These are phyloP conservation scores for Perca flavescens DNA, from an alignment of 2,113 vertebrate species.

Conservation along the genomic window DNA sequence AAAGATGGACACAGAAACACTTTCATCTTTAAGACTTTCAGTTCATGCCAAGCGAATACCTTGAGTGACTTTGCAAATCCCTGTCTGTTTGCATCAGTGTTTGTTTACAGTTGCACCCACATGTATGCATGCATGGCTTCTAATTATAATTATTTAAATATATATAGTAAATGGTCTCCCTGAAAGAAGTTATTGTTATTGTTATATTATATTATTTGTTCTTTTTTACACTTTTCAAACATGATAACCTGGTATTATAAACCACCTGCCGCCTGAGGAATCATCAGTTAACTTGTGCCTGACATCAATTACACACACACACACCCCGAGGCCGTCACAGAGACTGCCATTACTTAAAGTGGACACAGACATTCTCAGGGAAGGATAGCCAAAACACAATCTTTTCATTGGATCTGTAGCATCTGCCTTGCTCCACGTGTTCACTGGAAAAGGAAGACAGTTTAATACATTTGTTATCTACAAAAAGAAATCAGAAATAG, in stretches of 20 bases:
- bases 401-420: background rate
- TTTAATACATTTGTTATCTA: background rate
- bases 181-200: background rate
- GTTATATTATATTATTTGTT: background rate
- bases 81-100: conserved; percentile 6
- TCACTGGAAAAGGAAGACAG: background rate
- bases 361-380: conserved; percentile 28
- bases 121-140: background rate
- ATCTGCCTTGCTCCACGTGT: background rate
- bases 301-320: conserved; percentile 21
- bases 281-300: background rate
- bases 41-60: background rate
- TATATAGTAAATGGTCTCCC: background rate
- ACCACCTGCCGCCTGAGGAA: background rate
- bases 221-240: background rate
- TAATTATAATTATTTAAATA: background rate
- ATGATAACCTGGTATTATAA: background rate
- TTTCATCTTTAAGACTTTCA: background rate
- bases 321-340: background rate
- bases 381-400: background rate
- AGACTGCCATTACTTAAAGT: background rate
- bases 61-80: background rate
- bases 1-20: background rate
- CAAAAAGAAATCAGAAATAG: background rate
- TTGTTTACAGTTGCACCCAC: background rate